Evolutionary conservation across 2,888 invertebrate species (phyloP).

Genomic region (Cistogaster globosa): DNA sequence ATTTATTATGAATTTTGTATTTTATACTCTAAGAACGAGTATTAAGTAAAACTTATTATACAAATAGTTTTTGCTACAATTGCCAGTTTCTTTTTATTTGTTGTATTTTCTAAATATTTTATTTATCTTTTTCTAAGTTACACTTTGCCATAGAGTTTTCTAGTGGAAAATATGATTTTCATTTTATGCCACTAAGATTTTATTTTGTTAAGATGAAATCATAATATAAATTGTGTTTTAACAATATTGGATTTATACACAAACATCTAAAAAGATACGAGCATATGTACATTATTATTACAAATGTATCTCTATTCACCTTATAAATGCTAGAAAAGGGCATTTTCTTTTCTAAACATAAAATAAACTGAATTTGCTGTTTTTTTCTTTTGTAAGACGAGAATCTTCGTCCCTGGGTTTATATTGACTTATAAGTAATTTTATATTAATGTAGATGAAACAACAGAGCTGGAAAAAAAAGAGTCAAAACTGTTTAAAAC

Average conservation of each 20-base stretch:
- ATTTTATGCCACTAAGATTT: constrained; percentile 65
- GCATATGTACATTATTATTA: neutral
- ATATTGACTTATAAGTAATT: constrained; percentile 68
- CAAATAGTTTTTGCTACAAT: constrained; percentile 41
- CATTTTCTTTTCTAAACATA: constrained; percentile 41
- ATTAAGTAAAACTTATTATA: constrained; percentile 33
- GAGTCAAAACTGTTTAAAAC: constrained; percentile 62
- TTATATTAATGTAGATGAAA: constrained; percentile 66
- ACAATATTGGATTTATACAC: constrained; percentile 72
- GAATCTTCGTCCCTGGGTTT: constrained; percentile 54
- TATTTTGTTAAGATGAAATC: constrained; percentile 59
- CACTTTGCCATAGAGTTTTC: constrained; percentile 36
- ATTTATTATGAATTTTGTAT: constrained; percentile 64
- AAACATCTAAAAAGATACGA: constrained; percentile 1
- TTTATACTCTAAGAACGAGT: constrained; percentile 35
- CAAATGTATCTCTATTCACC: constrained; percentile 19
- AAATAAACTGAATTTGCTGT: constrained; percentile 41
- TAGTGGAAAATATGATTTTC: constrained; percentile 60
- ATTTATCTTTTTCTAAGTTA: constrained; percentile 38
- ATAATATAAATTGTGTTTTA: constrained; percentile 72
- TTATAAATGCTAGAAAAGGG: constrained; percentile 30
- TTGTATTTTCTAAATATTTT: constrained; percentile 49
- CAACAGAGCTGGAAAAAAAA: constrained; percentile 37
- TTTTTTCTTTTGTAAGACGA: constrained; percentile 3
- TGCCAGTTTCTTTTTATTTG: neutral